phyloP scores from a whole-genome alignment of 2,113 vertebrate genomes.

The Neodon shergylaensis region DNA sequence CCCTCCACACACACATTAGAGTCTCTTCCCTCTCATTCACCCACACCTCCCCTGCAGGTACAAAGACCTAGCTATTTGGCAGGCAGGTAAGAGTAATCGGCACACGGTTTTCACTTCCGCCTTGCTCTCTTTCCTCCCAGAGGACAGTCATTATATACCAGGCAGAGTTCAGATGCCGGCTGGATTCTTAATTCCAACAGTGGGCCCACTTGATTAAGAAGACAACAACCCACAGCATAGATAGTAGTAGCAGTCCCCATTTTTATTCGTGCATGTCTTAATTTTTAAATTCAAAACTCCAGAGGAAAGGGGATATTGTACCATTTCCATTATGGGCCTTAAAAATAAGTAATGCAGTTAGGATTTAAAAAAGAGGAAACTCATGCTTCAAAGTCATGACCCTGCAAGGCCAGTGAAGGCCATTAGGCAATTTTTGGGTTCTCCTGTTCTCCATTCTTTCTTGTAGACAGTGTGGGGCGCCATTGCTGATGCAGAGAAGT shows the following conservation, averaged over 20 bases:
- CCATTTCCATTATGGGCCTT: accelerated
- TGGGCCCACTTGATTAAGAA: not conserved
- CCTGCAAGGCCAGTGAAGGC: not conserved
- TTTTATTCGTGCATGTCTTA: not conserved
- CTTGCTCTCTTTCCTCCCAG: not conserved
- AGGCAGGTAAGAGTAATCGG: not conserved
- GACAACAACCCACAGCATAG: not conserved
- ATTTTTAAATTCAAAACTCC: not conserved
- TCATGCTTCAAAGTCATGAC: not conserved
- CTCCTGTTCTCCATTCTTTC: not conserved
- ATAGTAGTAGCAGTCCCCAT: not conserved
- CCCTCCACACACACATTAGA: not conserved
- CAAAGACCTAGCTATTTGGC: no score
- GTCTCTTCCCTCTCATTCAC: not conserved
- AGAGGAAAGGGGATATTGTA: not conserved
- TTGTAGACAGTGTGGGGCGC: not conserved
- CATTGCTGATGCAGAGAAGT: not conserved
- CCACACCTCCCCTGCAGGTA: not conserved
- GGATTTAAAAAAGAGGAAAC: conserved; percentile 4
- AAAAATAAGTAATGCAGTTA: not conserved
- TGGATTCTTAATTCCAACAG: not conserved
- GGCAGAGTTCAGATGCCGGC: not conserved
- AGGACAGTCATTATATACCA: not conserved
- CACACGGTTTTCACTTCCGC: not conserved
- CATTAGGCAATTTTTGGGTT: not conserved